Evolutionary conservation across 1,140 invertebrate species (phyloP), one percentile per base, ranked within the genome.

Genomic region (Drosophila lacteicornis): DNA sequence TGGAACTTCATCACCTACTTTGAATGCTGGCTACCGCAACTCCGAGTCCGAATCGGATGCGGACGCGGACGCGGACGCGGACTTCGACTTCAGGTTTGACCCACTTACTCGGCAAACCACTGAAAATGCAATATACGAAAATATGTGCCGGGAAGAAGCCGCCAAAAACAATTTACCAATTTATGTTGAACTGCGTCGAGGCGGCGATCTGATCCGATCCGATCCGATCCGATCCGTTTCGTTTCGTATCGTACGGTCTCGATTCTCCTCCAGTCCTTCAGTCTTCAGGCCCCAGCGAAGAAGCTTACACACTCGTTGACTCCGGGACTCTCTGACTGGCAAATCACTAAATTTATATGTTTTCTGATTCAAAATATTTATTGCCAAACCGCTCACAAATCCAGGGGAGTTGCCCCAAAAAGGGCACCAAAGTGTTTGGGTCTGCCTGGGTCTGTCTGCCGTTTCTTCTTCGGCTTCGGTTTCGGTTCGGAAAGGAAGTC

Each of bases 341-440:
- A 92, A 92, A 92, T 92, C 91, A 92, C 86, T 81, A 91, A 92
- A 92, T 92, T 92, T 92, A 92, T 92, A 92, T 92, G 86, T 92
- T 91, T 92, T 91, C 83, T 85, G 91, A 92, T 92, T 92, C 82
- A 88, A 92, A 92, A 92, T 92, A 92, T 92, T 92, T 92, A 92
- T 92, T 91, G 82, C 81, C 85, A 79, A 90, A 82, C 80, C 80
- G 75, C 80, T 50, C 75, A 82, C 80, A 77, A 88, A 84, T 69
- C 65, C 82, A 75, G 60, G 45, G 59, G 59, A 77, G 40, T 86
- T 66, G 75, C 66, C 79, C 81, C 81, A 81, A 90, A 90, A 90
- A 82, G 84, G 85, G 86, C 81, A 81, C 73, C 71, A 79, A 87
- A 86, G 83, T 86, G 83, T 87, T 82, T 68, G 53, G 55, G 55